Base-by-base conservation (phyloP, 2,797 vertebrate species). In the Hoplostethus mediterraneus region DNA sequence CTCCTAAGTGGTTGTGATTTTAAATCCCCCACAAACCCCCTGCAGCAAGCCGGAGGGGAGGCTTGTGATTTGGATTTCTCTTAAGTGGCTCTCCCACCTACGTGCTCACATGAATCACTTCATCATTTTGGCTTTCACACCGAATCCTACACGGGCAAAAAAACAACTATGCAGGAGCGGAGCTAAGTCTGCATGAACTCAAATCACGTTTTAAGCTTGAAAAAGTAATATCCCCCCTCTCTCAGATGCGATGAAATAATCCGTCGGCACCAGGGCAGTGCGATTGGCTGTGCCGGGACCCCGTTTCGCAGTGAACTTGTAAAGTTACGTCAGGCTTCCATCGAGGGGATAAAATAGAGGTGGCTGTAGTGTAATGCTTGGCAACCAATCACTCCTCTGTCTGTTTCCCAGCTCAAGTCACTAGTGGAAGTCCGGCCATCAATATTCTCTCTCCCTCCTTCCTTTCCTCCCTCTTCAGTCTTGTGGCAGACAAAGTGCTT, bases 41-140 rank as follows among this genome's bases (percentile, higher is more conserved):
- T 63, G 47, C 65, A 75, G 68, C 62, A 71, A 66, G 82, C 81
- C 13, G 13, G 67, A 83, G 75, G 81, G 80, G 47, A 79, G 60
- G 75, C 58, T 81, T 86, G 74, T 81, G 80, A 86, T 89, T 74
- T 80, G 72, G 83, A 85, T 86, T 85, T 75, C 85, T 83, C 73
- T 65, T 81, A 77, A 90, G 69, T 82, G 58, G 44, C 67, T 80
- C 72, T 71, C 67, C 75, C 63, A 67, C 86, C 77, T 57, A 82
- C 74, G 28, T 58, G 68, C 57, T 73, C 59, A 56, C 64, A 79
- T 84, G 77, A 85, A 74, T 83, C 81, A 81, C 73, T 82, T 58
- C 77, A 73, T 87, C 70, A 65, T 60, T 89, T 73, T 73, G 73
- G 58, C 73, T 83, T 52, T 66, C 53, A 69, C 59, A 71, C 77